Evolutionary conservation across 2,113 vertebrate species (phyloP).

Genomic region (Aythya baeri): DNA sequence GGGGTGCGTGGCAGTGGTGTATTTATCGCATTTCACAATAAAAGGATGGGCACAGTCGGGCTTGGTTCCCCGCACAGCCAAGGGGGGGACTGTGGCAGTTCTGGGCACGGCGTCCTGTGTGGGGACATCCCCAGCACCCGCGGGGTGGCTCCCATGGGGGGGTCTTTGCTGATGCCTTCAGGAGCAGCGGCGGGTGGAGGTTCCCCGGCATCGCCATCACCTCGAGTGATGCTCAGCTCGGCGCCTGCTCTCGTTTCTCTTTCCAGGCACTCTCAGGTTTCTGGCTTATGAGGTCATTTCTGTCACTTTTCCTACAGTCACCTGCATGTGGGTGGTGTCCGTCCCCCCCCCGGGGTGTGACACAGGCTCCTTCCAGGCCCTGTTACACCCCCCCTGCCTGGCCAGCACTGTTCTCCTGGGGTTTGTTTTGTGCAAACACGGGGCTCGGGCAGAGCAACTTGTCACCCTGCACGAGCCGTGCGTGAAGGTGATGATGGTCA

Average conservation of each 20-base stretch:
- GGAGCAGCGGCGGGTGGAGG: neutral
- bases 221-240: accelerated
- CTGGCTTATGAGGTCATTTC: neutral
- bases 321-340: accelerated
- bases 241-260: accelerated
- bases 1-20: accelerated
- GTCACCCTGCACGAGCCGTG: neutral
- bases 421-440: neutral
- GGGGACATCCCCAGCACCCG: accelerated
- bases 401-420: accelerated
- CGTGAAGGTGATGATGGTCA: accelerated
- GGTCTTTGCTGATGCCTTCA: neutral
- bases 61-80: accelerated
- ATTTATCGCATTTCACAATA: neutral
- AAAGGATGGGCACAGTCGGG: neutral
- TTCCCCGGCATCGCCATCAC: accelerated
- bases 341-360: neutral
- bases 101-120: accelerated
- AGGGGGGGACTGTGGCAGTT: neutral
- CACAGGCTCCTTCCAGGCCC: neutral
- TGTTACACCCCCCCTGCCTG: accelerated
- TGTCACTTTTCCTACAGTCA: neutral
- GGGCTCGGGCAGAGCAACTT: accelerated
- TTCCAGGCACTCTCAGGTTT: neutral
- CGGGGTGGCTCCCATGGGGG: neutral